Evolutionary conservation across 1,140 invertebrate genomes (phyloP), one percentile per base, ranked within the genome.

Genomic region (Paralvinella palmiformis): DNA sequence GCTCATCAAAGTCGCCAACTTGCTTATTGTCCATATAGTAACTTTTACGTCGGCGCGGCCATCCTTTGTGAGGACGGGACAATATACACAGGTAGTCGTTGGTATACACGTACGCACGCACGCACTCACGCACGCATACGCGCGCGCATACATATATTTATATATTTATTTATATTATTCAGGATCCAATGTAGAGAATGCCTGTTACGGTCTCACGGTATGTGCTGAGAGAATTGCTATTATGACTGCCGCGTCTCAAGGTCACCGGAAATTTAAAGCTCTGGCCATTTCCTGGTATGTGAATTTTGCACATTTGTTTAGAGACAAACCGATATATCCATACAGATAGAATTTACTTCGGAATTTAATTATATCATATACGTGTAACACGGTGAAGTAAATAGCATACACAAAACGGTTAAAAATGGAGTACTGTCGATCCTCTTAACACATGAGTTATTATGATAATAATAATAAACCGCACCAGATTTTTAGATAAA

Each of bases 121-220:
- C 22, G 32, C 2, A 29, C 53, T 22, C 32, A 56, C 3, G 22
- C 4, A 2, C n/a, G 3, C 5, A 41, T 4, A 50, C 45, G 20
- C 17, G 3, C 48, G n/a, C 15, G 10, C 7, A 52, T 5, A 3
- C 31, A 10, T 52, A 29, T 10, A 52, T 7, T 52, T 6, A 3
- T 52, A 10, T 22, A 52, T 52, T 52, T 17, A 17, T 52, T 15
- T 27, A 27, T 52, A 22, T 29, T 2, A 67, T 69, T 83, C 83
- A 71, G 89, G 88, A 7, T 96, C 91, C 75, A 98, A 99, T 76
- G 86, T 99, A 27, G 96, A 99, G 81, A 98, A 94, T 81, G 85
- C 86, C 0, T 87, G 91, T 0, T 91, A 88, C 72, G 84, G 89
- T 0, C 86, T 89, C 0, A 81, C 85, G 1, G 87, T 92, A 62